A percentile compares a stretch with the other conserved stretches of the same genome.
Evolutionary conservation across 2,888 invertebrate genomes (phyloP).

Genomic region (Sarcophaga carnaria): DNA sequence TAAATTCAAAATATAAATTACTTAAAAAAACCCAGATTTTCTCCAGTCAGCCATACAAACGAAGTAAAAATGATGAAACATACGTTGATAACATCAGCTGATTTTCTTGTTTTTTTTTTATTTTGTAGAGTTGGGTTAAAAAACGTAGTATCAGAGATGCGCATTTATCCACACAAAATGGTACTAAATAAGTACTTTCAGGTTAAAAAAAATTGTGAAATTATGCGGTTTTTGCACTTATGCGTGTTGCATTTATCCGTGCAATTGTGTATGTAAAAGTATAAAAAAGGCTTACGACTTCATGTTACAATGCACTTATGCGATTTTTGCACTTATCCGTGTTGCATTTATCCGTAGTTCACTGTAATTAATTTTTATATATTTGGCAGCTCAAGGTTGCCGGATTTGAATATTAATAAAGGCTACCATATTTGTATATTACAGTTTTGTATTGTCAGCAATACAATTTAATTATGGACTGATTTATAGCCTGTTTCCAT

Average conservation of each 20-base stretch:
- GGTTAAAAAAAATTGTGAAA: no score
- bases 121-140: conserved; percentile 8
- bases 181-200: not conserved
- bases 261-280: conserved; percentile 17
- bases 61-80: not conserved
- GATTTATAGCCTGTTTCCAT: no score
- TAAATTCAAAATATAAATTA: not conserved
- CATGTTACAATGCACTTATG: conserved; percentile 4
- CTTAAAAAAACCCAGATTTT: conserved; percentile 9
- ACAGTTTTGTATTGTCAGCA: no score
- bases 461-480: no score
- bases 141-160: not conserved
- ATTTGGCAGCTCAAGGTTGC: no score
- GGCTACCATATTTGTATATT: no score
- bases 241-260: conserved; percentile 1
- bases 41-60: not conserved
- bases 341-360: not conserved
- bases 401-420: no score
- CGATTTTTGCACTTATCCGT: conserved; percentile 9
- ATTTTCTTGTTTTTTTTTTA: conserved; percentile 3
- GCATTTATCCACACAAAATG: conserved; percentile 18
- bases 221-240: not conserved
- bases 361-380: no score
- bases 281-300: conserved; percentile 10
- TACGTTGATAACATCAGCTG: not conserved